Base-by-base conservation (phyloP, 2,797 vertebrate species). In the Trachurus trachurus region DNA sequence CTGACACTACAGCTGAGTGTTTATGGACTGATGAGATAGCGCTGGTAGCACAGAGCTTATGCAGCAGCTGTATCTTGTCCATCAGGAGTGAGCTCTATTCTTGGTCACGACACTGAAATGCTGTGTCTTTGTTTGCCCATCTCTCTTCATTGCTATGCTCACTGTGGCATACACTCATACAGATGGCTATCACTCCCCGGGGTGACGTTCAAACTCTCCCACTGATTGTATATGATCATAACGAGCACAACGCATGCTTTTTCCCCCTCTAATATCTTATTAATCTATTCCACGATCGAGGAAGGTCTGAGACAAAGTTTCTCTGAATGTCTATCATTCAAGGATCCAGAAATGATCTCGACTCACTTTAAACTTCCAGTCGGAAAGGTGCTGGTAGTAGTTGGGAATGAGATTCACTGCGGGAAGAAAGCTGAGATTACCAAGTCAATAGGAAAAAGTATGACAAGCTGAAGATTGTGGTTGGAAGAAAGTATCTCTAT, bases 401-500 rank as follows among this genome's bases (percentile, higher is more conserved):
- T 34, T 73, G 1, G 19, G 39, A 4, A 58, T 29, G 12, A 68
- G 42, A 63, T 44, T 37, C 11, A 29, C 40, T 67, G 1, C 53
- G 57, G 59, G 40, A 76, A 66, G 44, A 76, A 66, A 40, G 63
- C 64, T 72, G 73, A 66, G 80, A 82, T 71, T 11, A 53, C 29
- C 72, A 86, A 86, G 74, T 86, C 74, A 37, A 70, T 44, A 70
- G 34, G 59, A 82, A 82, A 88, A 93, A 92, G 81, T 86, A 68
- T 66, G 80, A 87, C 81, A 90, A 85, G 80, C 86, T 84, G 76
- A 74, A 78, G 80, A 72, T 65, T 81, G 87, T 83, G 76, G 89
- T 86, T 92, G 93, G 88, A 89, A 81, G 88, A 85, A 90, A 83
- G 85, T 87, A 95, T 95, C 92, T 88, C 93, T 95, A 95, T 95